These are phyloP conservation scores for Steinernema hermaphroditum DNA, from an alignment of 2,888 invertebrate genomes.

Conservation along the genomic window DNA sequence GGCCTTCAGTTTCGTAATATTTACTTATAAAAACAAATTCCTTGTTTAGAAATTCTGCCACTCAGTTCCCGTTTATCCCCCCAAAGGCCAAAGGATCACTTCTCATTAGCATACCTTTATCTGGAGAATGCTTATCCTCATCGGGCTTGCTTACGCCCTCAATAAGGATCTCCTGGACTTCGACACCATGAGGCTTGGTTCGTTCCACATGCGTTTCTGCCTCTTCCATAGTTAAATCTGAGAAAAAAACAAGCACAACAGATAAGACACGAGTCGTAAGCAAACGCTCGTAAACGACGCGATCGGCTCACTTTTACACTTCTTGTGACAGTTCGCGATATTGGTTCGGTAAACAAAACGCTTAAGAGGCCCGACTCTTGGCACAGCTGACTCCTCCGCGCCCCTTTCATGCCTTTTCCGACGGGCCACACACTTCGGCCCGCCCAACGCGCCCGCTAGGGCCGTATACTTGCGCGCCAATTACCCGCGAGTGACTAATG, in stretches of 20 bases:
- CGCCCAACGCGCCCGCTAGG: not conserved
- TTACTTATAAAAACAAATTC: no score
- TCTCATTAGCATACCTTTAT: no score
- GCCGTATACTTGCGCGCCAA: not conserved
- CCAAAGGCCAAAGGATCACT: no score
- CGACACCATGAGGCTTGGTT: not conserved
- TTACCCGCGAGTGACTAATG: not conserved
- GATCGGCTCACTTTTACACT: not conserved
- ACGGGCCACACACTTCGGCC: not conserved
- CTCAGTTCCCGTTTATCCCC: no score
- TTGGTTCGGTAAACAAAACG: constrained; percentile 17
- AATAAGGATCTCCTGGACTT: not conserved
- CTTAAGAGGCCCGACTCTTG: not conserved
- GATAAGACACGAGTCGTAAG: not conserved
- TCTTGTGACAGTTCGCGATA: constrained; percentile 20
- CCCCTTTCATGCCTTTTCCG: not conserved
- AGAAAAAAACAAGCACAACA: not conserved
- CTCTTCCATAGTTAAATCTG: constrained; percentile 1
- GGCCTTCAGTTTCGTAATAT: no score
- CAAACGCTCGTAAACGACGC: not conserved
- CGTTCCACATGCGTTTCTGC: not conserved
- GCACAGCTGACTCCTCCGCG: constrained; percentile 10
- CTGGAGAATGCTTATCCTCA: no score
- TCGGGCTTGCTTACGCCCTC: no score
- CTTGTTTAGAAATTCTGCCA: no score